These are phyloP conservation scores for Lamellibrachia luymesi DNA, from an alignment of 1,140 invertebrate species.

Conservation along the genomic window DNA sequence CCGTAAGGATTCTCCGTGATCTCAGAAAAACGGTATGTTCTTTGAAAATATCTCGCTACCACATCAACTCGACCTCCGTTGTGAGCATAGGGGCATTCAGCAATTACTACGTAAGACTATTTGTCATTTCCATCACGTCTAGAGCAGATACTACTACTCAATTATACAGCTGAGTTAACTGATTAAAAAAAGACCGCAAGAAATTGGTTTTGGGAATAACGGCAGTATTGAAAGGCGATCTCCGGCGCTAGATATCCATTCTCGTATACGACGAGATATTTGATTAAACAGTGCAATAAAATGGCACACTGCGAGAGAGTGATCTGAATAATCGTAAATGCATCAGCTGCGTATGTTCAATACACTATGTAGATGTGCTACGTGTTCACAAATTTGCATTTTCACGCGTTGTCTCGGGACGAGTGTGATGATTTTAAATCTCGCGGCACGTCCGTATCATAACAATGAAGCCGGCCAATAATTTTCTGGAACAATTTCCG, in stretches of 20 bases:
- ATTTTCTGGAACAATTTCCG: background rate
- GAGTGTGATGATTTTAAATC: background rate
- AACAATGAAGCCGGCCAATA: background rate
- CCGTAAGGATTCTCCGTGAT: background rate
- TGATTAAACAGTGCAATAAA: background rate
- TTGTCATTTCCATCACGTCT: background rate
- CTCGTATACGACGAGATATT: background rate
- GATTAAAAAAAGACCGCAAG: background rate
- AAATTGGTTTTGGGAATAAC: background rate
- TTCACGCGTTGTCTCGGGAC: too few relatives aligned
- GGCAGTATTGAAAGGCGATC: background rate
- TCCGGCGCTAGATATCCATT: background rate
- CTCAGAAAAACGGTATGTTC: background rate
- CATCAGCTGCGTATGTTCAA: background rate
- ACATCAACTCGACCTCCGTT: background rate
- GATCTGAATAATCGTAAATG: background rate
- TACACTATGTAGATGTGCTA: background rate
- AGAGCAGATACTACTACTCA: background rate
- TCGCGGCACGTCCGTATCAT: background rate
- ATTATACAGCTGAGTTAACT: background rate
- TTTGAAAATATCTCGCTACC: background rate
- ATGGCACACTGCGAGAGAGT: background rate
- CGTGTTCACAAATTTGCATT: background rate
- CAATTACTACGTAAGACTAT: background rate
- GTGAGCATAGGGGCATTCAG: background rate